These are phyloP conservation scores for Chymomyza costata DNA, from an alignment of 1,140 invertebrate species.

Conservation along the genomic window DNA sequence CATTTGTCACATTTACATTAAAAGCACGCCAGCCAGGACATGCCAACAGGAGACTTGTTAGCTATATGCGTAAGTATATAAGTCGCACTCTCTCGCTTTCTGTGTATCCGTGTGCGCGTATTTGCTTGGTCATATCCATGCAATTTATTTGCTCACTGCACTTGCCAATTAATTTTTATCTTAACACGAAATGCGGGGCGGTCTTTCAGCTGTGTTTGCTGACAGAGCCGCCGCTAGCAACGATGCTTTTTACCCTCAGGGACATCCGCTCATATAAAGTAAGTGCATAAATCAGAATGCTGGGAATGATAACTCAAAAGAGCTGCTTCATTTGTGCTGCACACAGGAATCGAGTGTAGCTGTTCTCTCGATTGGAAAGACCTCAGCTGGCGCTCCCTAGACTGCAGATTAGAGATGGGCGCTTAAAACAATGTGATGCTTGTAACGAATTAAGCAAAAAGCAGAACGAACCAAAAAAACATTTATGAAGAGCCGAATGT, in stretches of 20 bases:
- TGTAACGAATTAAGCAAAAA: no score
- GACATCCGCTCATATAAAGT: slow-evolving; percentile 2
- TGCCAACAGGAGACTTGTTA: no score
- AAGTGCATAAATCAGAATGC: slow-evolving; percentile 69
- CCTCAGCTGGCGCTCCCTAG: no score
- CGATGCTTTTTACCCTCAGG: no score
- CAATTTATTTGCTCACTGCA: slow-evolving; percentile 68
- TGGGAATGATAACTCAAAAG: slow-evolving; percentile 57
- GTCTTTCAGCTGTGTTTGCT: slow-evolving; percentile 19
- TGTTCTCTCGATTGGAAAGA: slow-evolving; percentile 31
- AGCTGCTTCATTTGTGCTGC: slow-evolving; percentile 24
- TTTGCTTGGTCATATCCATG: slow-evolving; percentile 25
- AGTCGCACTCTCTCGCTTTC: no score
- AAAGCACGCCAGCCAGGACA: no score
- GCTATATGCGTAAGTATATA: no score
- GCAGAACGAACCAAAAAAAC: no score
- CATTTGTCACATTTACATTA: slow-evolving; percentile 73
- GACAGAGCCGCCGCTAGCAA: no score
- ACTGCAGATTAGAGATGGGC: no score
- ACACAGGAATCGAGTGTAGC: slow-evolving; percentile 27
- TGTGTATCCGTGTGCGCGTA: background rate
- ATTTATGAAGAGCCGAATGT: no score
- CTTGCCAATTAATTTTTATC: slow-evolving; percentile 72
- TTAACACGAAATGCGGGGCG: slow-evolving; percentile 60
- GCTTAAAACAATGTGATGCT: no score